Evolutionary conservation across 2,888 invertebrate species (phyloP), one percentile per base, ranked within the genome.

Genomic region (Schizotus pectinicornis): DNA sequence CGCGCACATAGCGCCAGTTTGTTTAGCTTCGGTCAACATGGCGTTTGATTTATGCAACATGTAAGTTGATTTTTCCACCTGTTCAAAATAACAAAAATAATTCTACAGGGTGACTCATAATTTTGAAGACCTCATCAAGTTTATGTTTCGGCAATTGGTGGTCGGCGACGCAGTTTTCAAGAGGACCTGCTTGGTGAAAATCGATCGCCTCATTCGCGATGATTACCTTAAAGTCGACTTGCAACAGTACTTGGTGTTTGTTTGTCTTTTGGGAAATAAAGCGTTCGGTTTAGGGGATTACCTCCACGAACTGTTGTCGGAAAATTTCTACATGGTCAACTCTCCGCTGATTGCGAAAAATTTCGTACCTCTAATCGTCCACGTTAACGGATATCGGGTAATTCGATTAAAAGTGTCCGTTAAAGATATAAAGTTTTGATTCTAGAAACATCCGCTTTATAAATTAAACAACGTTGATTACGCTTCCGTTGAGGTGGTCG

Each of bases 211-310:
- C 30, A 56, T 60, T 7, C 22, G 60, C 42, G 60, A 60, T 35
- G 60, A 60, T 42, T 60, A 56, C 43, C 43, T 60, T 31, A 60
- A 60, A 30, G 12, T 60, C 9, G 56, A 60, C 5, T 52, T 56
- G 32, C 31, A 41, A 35, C 56, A 60, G 22, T 60, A 48, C 41
- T 13, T 56, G 6, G 31, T 56, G 36, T 48, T 60, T 12, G 56
- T 51, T 3, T 45, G 42, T 1, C 41, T 52, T 11, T 32, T 60
- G 22, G 60, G 47, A 7, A 52, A 60, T 35, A 22, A 48, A 12
- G 33, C 43, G 14, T 22, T 37, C 14, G 48, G 34, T 39, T 39
- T 60, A 12, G 33, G 52, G 11, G 56, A 60, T 38, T 56, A 56
- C 34, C 32, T 38, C 7, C 31, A 52, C 7, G 51, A 56, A 22